Percentiles rank a stretch among this genome's conserved stretches.
Conservation (phyloP, 2,797 vertebrate species). For the Rhyacichthys aspro region DNA sequence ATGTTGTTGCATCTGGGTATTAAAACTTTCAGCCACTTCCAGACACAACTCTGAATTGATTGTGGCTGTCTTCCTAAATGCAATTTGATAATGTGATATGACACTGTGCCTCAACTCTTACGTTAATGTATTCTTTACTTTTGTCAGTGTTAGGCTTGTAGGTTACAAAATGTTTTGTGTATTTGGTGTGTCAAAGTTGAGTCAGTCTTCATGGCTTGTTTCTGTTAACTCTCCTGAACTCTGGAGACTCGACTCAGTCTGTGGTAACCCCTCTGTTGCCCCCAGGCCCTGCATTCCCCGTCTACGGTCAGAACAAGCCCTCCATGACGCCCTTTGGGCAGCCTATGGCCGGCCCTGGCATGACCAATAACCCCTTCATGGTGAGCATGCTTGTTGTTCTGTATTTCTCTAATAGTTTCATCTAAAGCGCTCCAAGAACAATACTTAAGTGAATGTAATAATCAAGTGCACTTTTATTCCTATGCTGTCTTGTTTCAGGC, state of each 20-base stretch:
- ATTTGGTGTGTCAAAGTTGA: conserved; percentile 10
- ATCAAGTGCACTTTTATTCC: neutral
- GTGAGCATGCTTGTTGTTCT: conserved; percentile 75
- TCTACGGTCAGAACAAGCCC: conserved; percentile 92
- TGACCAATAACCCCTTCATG: conserved; percentile 98
- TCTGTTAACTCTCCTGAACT: neutral
- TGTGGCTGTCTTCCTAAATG: conserved; percentile 54
- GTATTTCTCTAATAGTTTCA: too few relatives aligned
- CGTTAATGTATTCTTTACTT: neutral
- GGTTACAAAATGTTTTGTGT: neutral
- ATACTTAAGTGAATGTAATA: too few relatives aligned
- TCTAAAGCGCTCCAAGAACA: too few relatives aligned
- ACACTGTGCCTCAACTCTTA: conserved; percentile 15
- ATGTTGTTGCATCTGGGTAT: conserved; percentile 51
- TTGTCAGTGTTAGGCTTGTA: conserved; percentile 7
- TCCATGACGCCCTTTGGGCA: conserved; percentile 91
- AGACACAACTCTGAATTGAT: conserved; percentile 5
- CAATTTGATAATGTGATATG: conserved; percentile 24
- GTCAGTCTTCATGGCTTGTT: conserved; percentile 4
- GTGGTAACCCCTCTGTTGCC: conserved; percentile 31
- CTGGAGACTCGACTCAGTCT: conserved; percentile 1
- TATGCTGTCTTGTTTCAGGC: conserved; percentile 75
- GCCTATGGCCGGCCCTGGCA: conserved; percentile 85
- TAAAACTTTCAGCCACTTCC: conserved; percentile 21
- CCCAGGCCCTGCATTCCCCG: conserved; percentile 89